Percentiles rank a stretch among this genome's conserved stretches.
Evolutionary conservation across 2,888 invertebrate genomes (phyloP).

Genomic region (Phortica okadai): DNA sequence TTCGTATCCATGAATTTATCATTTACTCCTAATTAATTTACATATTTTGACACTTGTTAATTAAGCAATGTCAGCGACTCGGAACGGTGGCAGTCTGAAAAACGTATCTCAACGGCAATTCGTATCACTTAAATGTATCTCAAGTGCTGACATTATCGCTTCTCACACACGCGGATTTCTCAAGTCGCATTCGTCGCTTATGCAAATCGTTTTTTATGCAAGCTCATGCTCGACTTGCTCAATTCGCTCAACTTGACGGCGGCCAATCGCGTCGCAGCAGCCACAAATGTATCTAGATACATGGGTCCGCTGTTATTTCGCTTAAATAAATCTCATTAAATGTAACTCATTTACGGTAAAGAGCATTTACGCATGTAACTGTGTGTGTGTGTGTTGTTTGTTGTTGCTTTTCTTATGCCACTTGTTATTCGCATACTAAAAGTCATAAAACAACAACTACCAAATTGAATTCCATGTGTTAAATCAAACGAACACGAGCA

Average conservation of each 20-base stretch:
- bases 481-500: too few relatives aligned
- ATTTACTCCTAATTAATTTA: constrained; percentile 59
- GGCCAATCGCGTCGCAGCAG: background rate
- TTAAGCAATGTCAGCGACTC: constrained; percentile 51
- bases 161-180: constrained; percentile 21
- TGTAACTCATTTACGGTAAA: constrained; percentile 1
- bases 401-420: background rate
- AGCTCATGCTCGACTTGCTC: constrained; percentile 18
- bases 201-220: constrained; percentile 23
- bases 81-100: background rate
- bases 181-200: constrained; percentile 17
- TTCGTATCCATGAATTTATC: constrained; percentile 25
- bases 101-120: constrained; percentile 15
- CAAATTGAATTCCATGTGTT: too few relatives aligned
- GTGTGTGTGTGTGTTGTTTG: too few relatives aligned
- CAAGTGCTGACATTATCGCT: constrained; percentile 31
- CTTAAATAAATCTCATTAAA: constrained; percentile 18
- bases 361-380: too few relatives aligned
- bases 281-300: background rate
- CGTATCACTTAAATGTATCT: constrained; percentile 29
- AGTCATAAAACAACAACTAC: too few relatives aligned
- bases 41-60: constrained; percentile 73
- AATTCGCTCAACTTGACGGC: background rate
- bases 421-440: background rate
- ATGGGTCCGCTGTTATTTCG: background rate